Percentiles rank a stretch among this genome's conserved stretches.
Conservation (phyloP, 64 coral and sea anemone species). For the Stichodactyla mertensii region DNA sequence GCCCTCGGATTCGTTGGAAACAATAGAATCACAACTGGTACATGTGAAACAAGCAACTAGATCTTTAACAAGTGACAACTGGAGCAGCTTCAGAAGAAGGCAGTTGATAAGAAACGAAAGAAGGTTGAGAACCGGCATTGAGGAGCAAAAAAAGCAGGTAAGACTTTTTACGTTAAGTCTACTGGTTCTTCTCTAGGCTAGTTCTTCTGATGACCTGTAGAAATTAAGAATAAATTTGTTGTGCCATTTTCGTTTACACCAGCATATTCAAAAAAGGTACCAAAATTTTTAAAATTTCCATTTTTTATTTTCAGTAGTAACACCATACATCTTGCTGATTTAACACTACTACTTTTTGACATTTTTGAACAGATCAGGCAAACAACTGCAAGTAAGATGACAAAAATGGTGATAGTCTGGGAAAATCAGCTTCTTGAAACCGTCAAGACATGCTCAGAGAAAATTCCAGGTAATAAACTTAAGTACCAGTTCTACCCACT, state of each 20-base stretch:
- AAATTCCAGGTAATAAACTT: constrained; percentile 59
- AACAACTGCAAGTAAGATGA: not conserved
- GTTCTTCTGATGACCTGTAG: too few relatives aligned
- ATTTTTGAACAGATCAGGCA: not conserved
- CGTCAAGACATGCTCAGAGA: constrained; percentile 51
- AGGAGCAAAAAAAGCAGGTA: not conserved
- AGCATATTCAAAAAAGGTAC: too few relatives aligned
- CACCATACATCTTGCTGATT: too few relatives aligned
- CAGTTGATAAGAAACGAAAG: constrained; percentile 26
- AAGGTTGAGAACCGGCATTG: constrained; percentile 3
- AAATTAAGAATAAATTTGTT: too few relatives aligned
- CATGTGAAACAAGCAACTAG: constrained; percentile 23
- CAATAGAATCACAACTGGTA: constrained; percentile 21
- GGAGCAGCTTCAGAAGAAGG: constrained; percentile 6
- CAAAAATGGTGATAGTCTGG: constrained; percentile 59
- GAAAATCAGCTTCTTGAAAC: constrained; percentile 63
- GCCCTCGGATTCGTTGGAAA: not conserved
- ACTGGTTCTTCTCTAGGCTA: too few relatives aligned
- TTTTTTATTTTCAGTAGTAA: too few relatives aligned
- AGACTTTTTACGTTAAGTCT: not conserved
- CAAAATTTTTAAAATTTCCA: too few relatives aligned
- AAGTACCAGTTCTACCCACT: too few relatives aligned
- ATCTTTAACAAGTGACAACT: not conserved
- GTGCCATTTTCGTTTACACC: too few relatives aligned
- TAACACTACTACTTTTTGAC: not conserved